Conservation (phyloP, 2,888 invertebrate genomes). For the Polydesmus complanatus region DNA sequence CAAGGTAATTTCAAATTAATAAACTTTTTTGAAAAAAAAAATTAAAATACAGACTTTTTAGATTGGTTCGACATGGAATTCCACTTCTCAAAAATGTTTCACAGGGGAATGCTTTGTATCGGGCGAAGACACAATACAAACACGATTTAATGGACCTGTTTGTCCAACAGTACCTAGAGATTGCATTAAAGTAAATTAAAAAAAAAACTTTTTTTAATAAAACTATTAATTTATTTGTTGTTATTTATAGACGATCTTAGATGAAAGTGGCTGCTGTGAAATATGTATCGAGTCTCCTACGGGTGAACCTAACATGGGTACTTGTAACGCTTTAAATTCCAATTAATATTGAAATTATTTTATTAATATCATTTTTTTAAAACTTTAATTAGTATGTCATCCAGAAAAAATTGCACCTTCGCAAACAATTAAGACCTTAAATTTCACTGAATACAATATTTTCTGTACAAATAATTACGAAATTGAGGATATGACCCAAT, state of each 20-base stretch:
- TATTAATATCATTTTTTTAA: too few species aligned
- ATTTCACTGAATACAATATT: slow-evolving; percentile 19
- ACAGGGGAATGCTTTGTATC: slow-evolving; percentile 17
- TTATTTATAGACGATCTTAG: slow-evolving; percentile 17
- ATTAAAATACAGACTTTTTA: slow-evolving; percentile 1
- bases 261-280: slow-evolving; percentile 16
- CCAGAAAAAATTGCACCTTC: slow-evolving; percentile 18
- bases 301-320: background rate
- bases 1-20: slow-evolving; percentile 16
- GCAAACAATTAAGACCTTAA: slow-evolving; percentile 22
- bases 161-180: slow-evolving; percentile 17
- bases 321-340: background rate
- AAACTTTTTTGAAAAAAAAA: background rate
- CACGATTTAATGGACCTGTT: slow-evolving; percentile 14
- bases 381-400: slow-evolving; percentile 19
- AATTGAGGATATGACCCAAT: slow-evolving; percentile 19
- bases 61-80: slow-evolving; percentile 18
- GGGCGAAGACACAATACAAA: slow-evolving; percentile 15
- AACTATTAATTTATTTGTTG: background rate
- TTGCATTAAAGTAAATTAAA: slow-evolving; percentile 18
- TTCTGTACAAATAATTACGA: slow-evolving; percentile 21
- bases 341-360: too few species aligned
- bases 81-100: slow-evolving; percentile 17
- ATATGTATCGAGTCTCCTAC: slow-evolving; percentile 8
- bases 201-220: background rate